These are phyloP conservation scores for Argya squamiceps DNA, from an alignment of 2,797 vertebrate species.

Conservation along the genomic window DNA sequence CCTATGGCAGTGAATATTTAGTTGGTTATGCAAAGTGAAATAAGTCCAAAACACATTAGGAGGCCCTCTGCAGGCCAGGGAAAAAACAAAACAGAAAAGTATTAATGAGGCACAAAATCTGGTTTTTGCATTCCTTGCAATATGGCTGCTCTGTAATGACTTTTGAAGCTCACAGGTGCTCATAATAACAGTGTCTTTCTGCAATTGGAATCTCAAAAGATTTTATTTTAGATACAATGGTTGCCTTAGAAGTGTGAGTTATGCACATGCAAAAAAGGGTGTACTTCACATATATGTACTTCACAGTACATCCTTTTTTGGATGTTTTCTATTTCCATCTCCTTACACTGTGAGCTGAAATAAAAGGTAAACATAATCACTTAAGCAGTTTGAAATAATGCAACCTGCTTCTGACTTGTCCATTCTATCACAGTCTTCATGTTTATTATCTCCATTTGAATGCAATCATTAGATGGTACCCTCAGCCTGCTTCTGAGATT, in stretches of 20 bases:
- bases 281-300: not conserved
- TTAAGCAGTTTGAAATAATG: not conserved
- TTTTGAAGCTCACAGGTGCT: not conserved
- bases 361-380: not conserved
- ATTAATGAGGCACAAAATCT: slow-evolving; percentile 19
- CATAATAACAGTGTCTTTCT: not conserved
- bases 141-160: not conserved
- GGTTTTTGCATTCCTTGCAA: not conserved
- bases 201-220: not conserved
- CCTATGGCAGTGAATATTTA: not conserved
- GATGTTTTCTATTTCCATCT: not conserved
- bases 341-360: not conserved
- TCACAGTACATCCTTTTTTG: not conserved
- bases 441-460: not conserved
- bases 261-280: not conserved
- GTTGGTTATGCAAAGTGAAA: not conserved
- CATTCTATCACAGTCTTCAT: not conserved
- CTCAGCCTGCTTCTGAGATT: not conserved
- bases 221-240: not conserved
- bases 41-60: not conserved
- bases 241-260: not conserved
- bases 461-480: not conserved
- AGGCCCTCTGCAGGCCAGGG: not conserved
- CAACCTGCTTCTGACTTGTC: not conserved
- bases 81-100: not conserved